phyloP scores from a whole-genome alignment of 1,140 invertebrate species.

The Doryteuthis pealeii region DNA sequence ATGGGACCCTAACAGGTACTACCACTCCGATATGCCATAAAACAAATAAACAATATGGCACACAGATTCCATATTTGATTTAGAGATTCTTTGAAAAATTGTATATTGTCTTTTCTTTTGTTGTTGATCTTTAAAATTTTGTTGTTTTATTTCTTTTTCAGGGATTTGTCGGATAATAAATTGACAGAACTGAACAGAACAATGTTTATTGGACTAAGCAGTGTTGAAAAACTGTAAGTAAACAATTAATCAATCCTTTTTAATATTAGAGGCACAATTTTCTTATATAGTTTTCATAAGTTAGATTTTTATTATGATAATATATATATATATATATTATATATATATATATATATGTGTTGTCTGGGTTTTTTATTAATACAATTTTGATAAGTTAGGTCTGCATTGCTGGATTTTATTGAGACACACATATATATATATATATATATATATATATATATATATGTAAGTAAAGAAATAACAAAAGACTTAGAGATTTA shows the following conservation, averaged over 20 bases:
- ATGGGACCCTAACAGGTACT: too few relatives aligned
- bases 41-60: background rate
- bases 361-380: too few relatives aligned
- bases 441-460: too few relatives aligned
- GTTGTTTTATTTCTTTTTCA: constrained; percentile 32
- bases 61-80: background rate
- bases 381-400: too few relatives aligned
- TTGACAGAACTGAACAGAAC: constrained; percentile 46
- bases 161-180: constrained; percentile 51
- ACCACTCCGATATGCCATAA: background rate
- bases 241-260: background rate
- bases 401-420: too few relatives aligned
- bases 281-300: background rate
- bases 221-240: constrained; percentile 55
- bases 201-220: constrained; percentile 51
- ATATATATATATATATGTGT: too few relatives aligned
- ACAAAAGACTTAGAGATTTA: too few relatives aligned
- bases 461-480: too few relatives aligned
- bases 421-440: too few relatives aligned
- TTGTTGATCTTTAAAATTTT: constrained; percentile 3
- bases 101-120: background rate
- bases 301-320: too few relatives aligned
- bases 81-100: background rate
- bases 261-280: too few relatives aligned
- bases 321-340: too few relatives aligned